Percentiles rank a stretch among this genome's conserved stretches.
phyloP scores from a whole-genome alignment of 2,113 vertebrate species.

The Galeopterus variegatus region DNA sequence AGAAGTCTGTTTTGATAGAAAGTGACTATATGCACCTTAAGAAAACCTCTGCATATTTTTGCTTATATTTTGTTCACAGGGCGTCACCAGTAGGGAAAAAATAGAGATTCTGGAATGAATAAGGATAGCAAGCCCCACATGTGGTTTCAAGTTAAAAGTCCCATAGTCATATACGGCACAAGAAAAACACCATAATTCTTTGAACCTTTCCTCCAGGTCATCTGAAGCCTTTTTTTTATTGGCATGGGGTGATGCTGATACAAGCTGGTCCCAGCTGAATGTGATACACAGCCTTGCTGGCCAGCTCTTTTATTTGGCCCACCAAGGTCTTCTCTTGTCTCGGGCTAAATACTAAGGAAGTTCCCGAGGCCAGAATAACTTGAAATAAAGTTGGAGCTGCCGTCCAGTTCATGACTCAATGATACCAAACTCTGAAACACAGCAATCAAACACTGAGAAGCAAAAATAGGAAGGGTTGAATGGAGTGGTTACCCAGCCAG shows the following conservation, averaged over 20 bases:
- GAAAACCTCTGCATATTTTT: constrained; percentile 27
- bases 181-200: not conserved
- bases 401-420: not conserved
- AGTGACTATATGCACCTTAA: constrained; percentile 62
- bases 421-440: constrained; percentile 22
- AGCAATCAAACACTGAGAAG: not conserved
- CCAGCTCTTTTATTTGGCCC: not conserved
- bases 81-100: constrained; percentile 62
- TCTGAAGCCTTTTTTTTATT: not conserved
- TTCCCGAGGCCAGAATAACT: not conserved
- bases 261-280: not conserved
- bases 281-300: not conserved
- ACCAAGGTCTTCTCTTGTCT: not conserved
- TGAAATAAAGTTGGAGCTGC: not conserved
- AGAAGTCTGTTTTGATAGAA: constrained; percentile 48
- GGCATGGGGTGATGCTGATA: not conserved
- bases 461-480: constrained; percentile 33
- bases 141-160: constrained; percentile 55
- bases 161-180: not conserved
- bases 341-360: constrained; percentile 13
- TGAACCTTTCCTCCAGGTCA: not conserved
- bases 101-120: constrained; percentile 37
- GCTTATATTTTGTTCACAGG: not conserved
- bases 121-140: not conserved
- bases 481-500: not conserved